These are phyloP conservation scores for Pseudomugil tenellus DNA, from an alignment of 2,797 vertebrate species.

Conservation along the genomic window DNA sequence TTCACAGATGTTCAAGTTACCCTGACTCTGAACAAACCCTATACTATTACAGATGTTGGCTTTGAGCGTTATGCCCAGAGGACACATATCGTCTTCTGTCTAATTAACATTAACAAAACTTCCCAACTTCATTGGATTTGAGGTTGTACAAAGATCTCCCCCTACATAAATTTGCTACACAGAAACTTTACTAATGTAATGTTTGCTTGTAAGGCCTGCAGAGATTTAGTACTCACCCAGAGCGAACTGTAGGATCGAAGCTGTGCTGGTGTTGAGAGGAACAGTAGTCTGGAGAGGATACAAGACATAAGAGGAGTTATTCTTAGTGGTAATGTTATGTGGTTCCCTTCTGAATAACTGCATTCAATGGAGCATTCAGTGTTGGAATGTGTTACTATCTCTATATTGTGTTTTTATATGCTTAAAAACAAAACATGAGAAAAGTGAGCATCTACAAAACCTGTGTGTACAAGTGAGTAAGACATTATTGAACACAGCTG, in stretches of 20 bases:
- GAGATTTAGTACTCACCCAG: conserved; percentile 88
- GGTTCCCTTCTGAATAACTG: neutral
- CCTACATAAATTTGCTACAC: neutral
- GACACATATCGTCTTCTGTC: too few species aligned
- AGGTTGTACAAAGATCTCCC: conserved; percentile 12
- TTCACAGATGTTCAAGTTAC: too few species aligned
- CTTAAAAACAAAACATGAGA: neutral
- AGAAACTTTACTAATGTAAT: neutral
- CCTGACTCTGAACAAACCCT: too few species aligned
- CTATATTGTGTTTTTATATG: neutral
- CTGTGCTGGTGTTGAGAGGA: conserved; percentile 93
- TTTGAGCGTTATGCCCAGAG: too few species aligned
- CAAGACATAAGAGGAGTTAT: conserved; percentile 4
- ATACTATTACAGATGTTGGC: too few species aligned
- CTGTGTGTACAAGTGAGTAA: neutral
- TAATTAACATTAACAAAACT: too few species aligned
- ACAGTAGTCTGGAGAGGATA: conserved; percentile 84
- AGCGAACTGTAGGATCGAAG: conserved; percentile 94
- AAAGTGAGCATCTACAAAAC: neutral
- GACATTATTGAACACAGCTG: neutral
- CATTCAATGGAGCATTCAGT: neutral
- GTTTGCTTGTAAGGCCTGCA: neutral
- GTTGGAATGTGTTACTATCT: neutral
- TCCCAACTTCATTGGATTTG: too few species aligned
- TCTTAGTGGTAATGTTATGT: neutral